Evolutionary conservation across 1,140 invertebrate genomes (phyloP), one percentile per base, ranked within the genome.

Genomic region (Drosophila tristis): DNA sequence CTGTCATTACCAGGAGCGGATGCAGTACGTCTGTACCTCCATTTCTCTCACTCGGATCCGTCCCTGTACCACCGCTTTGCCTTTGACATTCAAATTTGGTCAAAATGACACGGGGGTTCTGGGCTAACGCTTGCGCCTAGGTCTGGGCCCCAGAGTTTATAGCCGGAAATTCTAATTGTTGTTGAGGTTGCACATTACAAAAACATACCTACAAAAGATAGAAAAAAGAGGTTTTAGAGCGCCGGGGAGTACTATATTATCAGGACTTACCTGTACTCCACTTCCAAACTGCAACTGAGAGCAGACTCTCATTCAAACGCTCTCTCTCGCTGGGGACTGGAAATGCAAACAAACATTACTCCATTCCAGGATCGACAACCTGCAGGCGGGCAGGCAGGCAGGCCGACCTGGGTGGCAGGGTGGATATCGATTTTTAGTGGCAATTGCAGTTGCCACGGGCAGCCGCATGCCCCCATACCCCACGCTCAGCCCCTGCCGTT

Each of bases 131-230:
- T 60, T 77, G 59, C n/a, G 0, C 26, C 39, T 53, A 57, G 62
- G 64, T 74, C 54, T 82, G 55, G 26, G 23, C 58, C 35, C 47
- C 25, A 68, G 60, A 51, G 61, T 82, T 86, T 89, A 87, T 72
- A 60, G 76, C 84, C 84, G 84, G 84, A 87, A 89, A 65, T 74
- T 89, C 79, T 84, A 87, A 89, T 89, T 87, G 80, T 57, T 66
- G 70, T 68, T 67, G 72, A 55, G 73, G 71, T 74, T 60, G 42
- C 11, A 39, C 35, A 39, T 39, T 39, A 39, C 35, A 13, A 62
- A 42, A 74, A 39, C 42, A 23, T 71, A 47, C 48, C 64, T 26
- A 35, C 42, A 57, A 65, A 42, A 20, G 42, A 39, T 63, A 50
- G 15, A 62, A 61, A 25, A 59, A 50, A 49, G 39, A 56, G 43